A percentile compares a stretch with the other conserved stretches of the same genome.
phyloP scores from a whole-genome alignment of 2,888 invertebrate species.

The Drosophila paramelanica region DNA sequence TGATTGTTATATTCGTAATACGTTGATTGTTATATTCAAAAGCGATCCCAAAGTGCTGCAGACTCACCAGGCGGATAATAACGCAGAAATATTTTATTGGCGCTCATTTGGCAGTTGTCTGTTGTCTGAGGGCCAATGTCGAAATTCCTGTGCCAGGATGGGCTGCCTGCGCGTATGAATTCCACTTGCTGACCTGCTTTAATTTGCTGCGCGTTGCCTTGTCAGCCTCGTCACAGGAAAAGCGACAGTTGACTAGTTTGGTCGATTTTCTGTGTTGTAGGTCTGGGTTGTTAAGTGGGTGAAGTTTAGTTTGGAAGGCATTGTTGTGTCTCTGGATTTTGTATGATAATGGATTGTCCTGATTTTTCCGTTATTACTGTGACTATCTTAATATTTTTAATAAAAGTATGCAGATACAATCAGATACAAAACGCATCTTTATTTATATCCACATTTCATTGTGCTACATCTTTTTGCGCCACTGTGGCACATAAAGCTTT shows the following conservation, averaged over 20 bases:
- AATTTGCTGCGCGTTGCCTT: constrained; percentile 64
- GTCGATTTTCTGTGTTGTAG: constrained; percentile 58
- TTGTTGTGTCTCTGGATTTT: background rate
- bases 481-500: background rate
- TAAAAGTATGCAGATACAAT: background rate
- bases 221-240: constrained; percentile 15
- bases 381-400: too few species aligned
- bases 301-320: background rate
- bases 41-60: background rate
- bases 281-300: constrained; percentile 52
- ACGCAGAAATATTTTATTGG: constrained; percentile 89
- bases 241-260: constrained; percentile 49
- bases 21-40: background rate
- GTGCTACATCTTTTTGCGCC: background rate
- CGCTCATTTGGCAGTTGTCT: constrained; percentile 86
- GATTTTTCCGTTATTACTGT: too few species aligned
- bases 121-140: constrained; percentile 21
- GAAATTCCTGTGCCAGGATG: constrained; percentile 43
- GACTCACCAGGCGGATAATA: constrained; percentile 90
- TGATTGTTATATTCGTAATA: background rate
- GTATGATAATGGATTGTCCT: too few species aligned
- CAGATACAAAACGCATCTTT: background rate
- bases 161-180: background rate
- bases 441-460: too few species aligned
- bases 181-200: constrained; percentile 76